phyloP scores from a whole-genome alignment of 2,113 vertebrate species.

The Bubo bubo region DNA sequence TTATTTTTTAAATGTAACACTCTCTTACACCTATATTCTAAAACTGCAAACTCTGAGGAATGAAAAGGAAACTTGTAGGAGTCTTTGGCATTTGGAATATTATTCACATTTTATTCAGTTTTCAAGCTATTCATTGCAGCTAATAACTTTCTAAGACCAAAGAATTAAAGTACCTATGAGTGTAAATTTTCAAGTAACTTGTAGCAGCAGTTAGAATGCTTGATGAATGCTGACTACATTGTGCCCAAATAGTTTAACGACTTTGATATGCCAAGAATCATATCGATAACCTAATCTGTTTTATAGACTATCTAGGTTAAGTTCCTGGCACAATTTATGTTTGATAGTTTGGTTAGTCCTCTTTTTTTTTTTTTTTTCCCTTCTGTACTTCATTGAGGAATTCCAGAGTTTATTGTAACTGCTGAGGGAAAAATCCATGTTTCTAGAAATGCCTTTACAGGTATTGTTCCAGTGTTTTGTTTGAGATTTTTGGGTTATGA shows the following conservation, averaged over 20 bases:
- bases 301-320: neutral
- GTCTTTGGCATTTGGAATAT: neutral
- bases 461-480: neutral
- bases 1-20: neutral
- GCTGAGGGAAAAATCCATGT: neutral
- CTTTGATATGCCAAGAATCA: neutral
- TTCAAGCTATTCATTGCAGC: neutral
- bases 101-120: neutral
- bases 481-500: neutral
- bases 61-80: neutral
- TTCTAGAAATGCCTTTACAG: neutral
- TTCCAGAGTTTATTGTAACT: neutral
- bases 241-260: neutral
- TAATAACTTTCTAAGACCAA: neutral
- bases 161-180: neutral
- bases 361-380: neutral
- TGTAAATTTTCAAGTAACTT: neutral
- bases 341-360: neutral
- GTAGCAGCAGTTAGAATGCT: neutral
- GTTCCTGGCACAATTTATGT: neutral
- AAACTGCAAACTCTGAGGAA: neutral
- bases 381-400: neutral
- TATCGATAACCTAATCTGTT: neutral
- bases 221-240: neutral
- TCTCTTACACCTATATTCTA: neutral